Base-by-base conservation (phyloP, 2,113 vertebrate species). In the Rhegmatorhina hoffmannsi region DNA sequence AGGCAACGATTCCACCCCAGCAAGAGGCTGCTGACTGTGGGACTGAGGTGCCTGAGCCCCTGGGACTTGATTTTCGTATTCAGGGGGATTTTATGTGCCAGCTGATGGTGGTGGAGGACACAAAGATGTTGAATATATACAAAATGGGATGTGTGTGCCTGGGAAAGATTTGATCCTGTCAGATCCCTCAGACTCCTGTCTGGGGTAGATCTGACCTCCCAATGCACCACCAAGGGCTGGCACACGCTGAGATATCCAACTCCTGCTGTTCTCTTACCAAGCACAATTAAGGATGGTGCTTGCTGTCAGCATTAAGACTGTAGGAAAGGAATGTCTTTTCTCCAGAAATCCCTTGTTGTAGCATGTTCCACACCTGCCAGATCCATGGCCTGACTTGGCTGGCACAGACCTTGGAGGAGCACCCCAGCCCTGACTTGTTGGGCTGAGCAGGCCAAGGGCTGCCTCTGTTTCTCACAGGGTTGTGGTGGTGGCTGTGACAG, bases 241-340 rank as follows among this genome's bases (percentile, higher is more conserved):
- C 44, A 53, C 56, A 9, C 24, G 5, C 63, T 4, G 20, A 38
- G 20, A 4, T 7, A 14, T 3, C 70, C 4, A 38, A 9, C 73
- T 70, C n/a, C 68, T 80, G 76, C 76, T 60, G 12, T 18, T 60
- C 26, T 31, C 52, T 62, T 2, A 6, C 20, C 60, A 52, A 83
- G 15, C 17, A 25, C 74, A 52, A 1, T 29, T 33, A 8, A 46
- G 47, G 17, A 47, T 5, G 63, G 31, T 38, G 68, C 50, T 64
- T 67, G 79, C 73, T 70, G 17, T 66, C 80, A 81, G 56, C 72
- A 31, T 4, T 19, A 11, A 67, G 91, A 2, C 69, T 64, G 25
- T 10, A 81, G 81, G 56, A 81, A 69, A 87, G 60, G 89, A 92
- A 92, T 84, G 89, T 15, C 87, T 87, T 55, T 91, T 38, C 84